Conservation (phyloP, 2,888 invertebrate genomes). For the Trachelus stipa region DNA sequence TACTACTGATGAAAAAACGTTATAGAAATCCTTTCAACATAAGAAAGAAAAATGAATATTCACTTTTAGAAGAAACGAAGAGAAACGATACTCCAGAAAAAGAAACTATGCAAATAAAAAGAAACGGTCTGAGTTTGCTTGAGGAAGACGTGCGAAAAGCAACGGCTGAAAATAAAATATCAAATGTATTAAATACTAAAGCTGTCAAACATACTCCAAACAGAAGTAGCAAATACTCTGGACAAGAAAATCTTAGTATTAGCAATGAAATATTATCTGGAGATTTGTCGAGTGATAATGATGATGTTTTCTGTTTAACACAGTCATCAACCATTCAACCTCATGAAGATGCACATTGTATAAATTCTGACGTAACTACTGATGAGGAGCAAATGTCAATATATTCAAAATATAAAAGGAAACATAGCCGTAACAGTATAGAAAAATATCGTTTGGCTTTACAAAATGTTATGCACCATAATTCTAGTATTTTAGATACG, state of each 20-base stretch:
- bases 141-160: constrained; percentile 23
- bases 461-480: neutral
- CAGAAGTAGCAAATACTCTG: neutral
- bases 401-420: constrained; percentile 53
- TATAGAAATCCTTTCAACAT: constrained; percentile 45
- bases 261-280: neutral
- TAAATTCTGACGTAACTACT: neutral
- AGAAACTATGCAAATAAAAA: constrained; percentile 7
- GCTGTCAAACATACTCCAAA: neutral
- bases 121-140: constrained; percentile 23
- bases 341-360: neutral
- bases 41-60: constrained; percentile 10
- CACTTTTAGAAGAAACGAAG: neutral
- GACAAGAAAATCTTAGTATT: neutral
- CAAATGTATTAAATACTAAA: constrained; percentile 13
- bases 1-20: neutral
- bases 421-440: constrained; percentile 50
- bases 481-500: neutral
- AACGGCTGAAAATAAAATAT: constrained; percentile 24
- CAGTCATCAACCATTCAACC: constrained; percentile 12
- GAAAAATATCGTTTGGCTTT: constrained; percentile 46
- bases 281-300: neutral
- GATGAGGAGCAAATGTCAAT: constrained; percentile 43
- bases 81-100: neutral
- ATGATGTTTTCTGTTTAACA: constrained; percentile 14